A percentile compares a stretch with the other conserved stretches of the same genome.
phyloP scores from a whole-genome alignment of 2,888 invertebrate species.

The Copidosoma aretas region DNA sequence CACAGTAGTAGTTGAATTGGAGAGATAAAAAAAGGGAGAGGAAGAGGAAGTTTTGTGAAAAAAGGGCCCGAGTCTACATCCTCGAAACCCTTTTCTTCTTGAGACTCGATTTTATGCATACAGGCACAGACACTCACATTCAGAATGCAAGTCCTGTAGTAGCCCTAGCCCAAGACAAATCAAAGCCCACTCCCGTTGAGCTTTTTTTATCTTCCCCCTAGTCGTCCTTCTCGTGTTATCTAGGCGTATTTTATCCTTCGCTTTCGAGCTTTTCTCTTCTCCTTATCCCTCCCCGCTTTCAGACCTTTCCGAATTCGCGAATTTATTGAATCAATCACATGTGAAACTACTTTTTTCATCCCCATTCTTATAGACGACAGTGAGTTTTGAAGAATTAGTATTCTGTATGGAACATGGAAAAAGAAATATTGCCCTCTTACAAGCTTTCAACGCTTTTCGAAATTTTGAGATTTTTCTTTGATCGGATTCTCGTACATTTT shows the following conservation, averaged over 20 bases:
- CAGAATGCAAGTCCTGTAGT: constrained; percentile 21
- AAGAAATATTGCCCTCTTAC: no score
- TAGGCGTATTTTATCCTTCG: background rate
- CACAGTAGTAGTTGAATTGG: no score
- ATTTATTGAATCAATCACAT: constrained; percentile 32
- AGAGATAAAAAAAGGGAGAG: no score
- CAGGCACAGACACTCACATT: constrained; percentile 2
- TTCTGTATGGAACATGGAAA: no score
- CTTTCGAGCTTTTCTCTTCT: background rate
- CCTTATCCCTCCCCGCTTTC: background rate
- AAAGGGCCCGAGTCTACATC: no score
- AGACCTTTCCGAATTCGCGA: constrained; percentile 16
- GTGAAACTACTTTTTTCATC: constrained; percentile 13
- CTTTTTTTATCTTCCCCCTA: constrained; percentile 1
- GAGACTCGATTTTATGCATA: background rate
- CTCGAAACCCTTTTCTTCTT: constrained; percentile 1
- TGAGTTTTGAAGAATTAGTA: constrained; percentile 1
- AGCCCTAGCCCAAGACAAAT: background rate
- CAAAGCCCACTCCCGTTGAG: background rate
- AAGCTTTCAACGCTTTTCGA: no score
- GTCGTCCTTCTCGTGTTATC: background rate
- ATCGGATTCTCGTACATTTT: no score
- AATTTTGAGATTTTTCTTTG: no score
- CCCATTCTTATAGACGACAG: background rate
- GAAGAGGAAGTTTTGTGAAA: no score